A percentile compares a stretch with the other conserved stretches of the same genome.
These are phyloP conservation scores for Drosophila pegasa DNA, from an alignment of 2,888 invertebrate species.

Conservation along the genomic window DNA sequence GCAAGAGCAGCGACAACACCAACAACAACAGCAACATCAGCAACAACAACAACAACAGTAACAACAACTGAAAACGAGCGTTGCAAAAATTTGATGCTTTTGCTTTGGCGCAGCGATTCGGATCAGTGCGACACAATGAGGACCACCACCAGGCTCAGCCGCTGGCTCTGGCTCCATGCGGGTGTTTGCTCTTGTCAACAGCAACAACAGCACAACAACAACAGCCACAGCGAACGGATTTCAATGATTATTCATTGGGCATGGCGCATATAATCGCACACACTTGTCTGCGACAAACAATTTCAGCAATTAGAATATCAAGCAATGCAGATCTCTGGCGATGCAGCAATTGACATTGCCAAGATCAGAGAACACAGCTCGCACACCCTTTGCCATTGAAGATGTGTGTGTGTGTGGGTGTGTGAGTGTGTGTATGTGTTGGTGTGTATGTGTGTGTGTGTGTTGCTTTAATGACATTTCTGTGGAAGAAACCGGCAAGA, in stretches of 20 bases:
- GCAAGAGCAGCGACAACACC: constrained; percentile 66
- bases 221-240: constrained; percentile 52
- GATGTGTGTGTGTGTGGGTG: constrained; percentile 41
- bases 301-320: constrained; percentile 82
- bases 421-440: constrained; percentile 51
- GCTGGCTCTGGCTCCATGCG: constrained; percentile 56
- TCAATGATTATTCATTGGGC: constrained; percentile 78
- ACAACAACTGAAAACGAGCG: constrained; percentile 70
- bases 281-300: constrained; percentile 76
- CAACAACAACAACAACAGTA: constrained; percentile 39
- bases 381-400: constrained; percentile 43
- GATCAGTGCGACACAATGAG: constrained; percentile 78
- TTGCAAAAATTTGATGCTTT: constrained; percentile 76
- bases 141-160: constrained; percentile 71
- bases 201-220: constrained; percentile 21
- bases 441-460: constrained; percentile 38
- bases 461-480: constrained; percentile 77
- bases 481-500: constrained; percentile 52
- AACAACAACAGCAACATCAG: constrained; percentile 49
- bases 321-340: constrained; percentile 73
- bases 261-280: constrained; percentile 69
- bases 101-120: constrained; percentile 63
- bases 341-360: constrained; percentile 74
- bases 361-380: constrained; percentile 57
- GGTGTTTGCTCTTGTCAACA: constrained; percentile 65